Base-by-base conservation (phyloP, 2,113 vertebrate genomes). In the Chrysochloris asiatica region DNA sequence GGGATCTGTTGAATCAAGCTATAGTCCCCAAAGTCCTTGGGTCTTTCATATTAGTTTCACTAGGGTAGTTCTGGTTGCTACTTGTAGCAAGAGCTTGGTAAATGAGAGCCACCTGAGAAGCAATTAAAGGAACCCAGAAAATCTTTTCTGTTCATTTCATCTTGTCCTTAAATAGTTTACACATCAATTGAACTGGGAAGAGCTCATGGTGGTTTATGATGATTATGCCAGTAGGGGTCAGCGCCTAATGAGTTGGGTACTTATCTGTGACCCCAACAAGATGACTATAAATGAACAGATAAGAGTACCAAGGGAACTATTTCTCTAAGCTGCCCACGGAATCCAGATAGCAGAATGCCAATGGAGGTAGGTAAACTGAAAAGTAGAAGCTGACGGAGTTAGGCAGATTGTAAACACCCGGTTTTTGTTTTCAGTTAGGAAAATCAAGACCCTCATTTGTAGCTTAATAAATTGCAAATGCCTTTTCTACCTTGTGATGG, bases 71-170 rank as follows among this genome's bases (percentile, higher is more conserved):
- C 52, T 88, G 85, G 81, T 81, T 94, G 89, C 93, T 86, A 45
- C 84, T 93, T 63, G 79, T 88, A 95, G 85, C 76, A 56, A n/a
- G 93, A 88, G 92, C 95, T 92, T 91, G 91, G 95, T 94, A 96
- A 96, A 95, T 96, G 95, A 96, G 95, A 94, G 96, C 95, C 96
- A 96, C 96, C 96, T 94, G 94, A 97, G 95, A 95, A 96, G 94
- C 95, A 96, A 96, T 97, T 97, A 96, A 94, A 95, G 71, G 75
- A 94, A 96, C 93, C 93, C 93, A 96, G 96, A 69, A 95, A 95
- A 95, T 94, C 96, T 93, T 96, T 94, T 92, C 90, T 86, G 88
- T 69, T 94, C 88, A 88, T 93, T 95, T 93, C 83, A 86, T 95
- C 94, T 93, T 91, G 93, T 86, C 89, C 88, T 95, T 94, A 95